Evolutionary conservation across 2,113 vertebrate genomes (phyloP).

Genomic region (Phylloscopus whistleri): DNA sequence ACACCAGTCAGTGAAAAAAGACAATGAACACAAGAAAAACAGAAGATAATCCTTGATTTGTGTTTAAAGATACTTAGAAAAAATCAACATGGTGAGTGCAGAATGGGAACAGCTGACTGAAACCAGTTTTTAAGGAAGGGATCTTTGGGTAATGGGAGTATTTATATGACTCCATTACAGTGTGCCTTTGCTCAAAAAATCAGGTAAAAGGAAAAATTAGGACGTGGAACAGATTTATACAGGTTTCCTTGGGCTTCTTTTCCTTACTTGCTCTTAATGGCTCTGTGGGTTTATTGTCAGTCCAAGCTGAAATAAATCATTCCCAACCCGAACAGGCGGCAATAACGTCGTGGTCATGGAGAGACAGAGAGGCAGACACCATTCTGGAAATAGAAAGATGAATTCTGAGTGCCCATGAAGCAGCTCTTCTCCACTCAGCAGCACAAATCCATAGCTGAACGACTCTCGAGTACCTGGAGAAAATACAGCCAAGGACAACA

Average conservation of each 20-base stretch:
- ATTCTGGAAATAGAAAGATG: neutral
- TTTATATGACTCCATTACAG: neutral
- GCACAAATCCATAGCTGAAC: neutral
- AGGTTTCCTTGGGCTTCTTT: neutral
- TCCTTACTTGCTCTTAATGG: neutral
- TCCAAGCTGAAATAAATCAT: neutral
- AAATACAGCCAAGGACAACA: neutral
- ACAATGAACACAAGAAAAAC: neutral
- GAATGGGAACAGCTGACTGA: neutral
- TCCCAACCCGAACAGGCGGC: neutral
- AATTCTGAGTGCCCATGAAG: neutral
- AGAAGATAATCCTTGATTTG: neutral
- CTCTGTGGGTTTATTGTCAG: neutral
- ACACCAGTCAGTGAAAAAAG: neutral
- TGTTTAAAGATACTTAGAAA: neutral
- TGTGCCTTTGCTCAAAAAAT: neutral
- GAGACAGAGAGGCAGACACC: neutral
- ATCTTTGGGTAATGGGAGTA: neutral
- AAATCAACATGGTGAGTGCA: rapidly evolving
- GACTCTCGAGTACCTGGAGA: neutral
- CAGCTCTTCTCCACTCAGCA: neutral
- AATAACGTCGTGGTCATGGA: neutral
- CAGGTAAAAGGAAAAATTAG: neutral
- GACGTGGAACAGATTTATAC: neutral
- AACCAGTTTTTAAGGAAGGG: neutral